Conservation (phyloP, 2,113 vertebrate species). For the Dryoscopus gambensis region DNA sequence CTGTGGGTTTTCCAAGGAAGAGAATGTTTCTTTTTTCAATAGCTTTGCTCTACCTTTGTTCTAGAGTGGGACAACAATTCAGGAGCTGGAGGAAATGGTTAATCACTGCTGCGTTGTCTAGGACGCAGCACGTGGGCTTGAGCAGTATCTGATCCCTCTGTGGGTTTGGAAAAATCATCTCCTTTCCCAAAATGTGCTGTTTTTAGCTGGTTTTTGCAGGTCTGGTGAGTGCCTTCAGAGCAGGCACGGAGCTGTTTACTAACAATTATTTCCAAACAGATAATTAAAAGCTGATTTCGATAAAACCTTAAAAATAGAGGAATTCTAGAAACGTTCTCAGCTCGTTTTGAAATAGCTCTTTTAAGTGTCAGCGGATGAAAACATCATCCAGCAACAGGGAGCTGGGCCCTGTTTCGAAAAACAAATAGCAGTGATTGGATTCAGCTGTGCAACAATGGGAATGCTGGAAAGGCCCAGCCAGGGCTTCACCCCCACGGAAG, state of each 20-base stretch:
- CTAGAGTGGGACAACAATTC: background rate
- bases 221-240: background rate
- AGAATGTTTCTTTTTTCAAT: background rate
- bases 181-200: background rate
- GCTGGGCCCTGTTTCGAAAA: conserved; percentile 19
- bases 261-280: background rate
- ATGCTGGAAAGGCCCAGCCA: background rate
- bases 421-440: conserved; percentile 50
- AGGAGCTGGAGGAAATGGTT: background rate
- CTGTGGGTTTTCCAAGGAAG: background rate
- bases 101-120: conserved; percentile 2
- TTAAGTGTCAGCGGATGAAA: conserved; percentile 50
- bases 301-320: conserved; percentile 57
- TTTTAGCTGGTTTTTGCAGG: background rate
- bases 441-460: conserved; percentile 37
- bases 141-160: conserved; percentile 16
- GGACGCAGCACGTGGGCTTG: background rate
- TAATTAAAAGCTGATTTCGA: conserved; percentile 55
- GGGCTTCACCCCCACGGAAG: background rate
- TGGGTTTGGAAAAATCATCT: conserved; percentile 16
- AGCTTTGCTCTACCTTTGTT: background rate
- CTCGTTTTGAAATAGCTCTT: conserved; percentile 30
- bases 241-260: conserved; percentile 10
- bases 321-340: conserved; percentile 50
- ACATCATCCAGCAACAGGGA: conserved; percentile 28